These are phyloP conservation scores for Colletes latitarsis DNA, from an alignment of 1,140 invertebrate genomes.

Conservation along the genomic window DNA sequence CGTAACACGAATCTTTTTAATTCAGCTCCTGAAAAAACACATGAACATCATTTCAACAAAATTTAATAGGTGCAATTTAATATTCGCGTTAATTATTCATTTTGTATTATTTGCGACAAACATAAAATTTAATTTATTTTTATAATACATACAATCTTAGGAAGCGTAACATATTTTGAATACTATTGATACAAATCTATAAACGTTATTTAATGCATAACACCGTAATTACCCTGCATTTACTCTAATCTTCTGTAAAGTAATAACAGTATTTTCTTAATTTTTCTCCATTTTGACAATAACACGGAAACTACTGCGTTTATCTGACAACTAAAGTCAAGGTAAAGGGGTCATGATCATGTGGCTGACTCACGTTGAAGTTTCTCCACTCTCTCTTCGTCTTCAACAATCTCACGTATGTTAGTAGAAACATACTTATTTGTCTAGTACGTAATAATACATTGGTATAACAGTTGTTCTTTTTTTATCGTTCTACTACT, in stretches of 20 bases:
- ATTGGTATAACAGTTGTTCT: no score
- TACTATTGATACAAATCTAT: no score
- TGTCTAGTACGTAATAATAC: no score
- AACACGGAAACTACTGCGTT: constrained; percentile 24
- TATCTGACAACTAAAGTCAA: constrained; percentile 67
- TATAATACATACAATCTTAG: no score
- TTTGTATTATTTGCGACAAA: not conserved
- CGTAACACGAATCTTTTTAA: constrained; percentile 27
- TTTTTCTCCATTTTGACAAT: not conserved
- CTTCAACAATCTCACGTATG: constrained; percentile 15
- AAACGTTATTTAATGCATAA: no score
- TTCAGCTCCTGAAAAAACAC: not conserved
- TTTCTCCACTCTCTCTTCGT: constrained; percentile 8
- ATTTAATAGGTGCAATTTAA: not conserved
- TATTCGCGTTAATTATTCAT: not conserved
- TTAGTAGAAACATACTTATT: not conserved
- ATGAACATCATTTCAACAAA: not conserved
- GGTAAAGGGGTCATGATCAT: constrained; percentile 72
- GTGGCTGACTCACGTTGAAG: constrained; percentile 40
- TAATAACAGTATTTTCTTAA: no score
- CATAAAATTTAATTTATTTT: no score
- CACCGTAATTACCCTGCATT: no score
- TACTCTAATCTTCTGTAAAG: no score
- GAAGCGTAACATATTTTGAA: no score
- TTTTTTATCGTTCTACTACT: no score